Base-by-base conservation (phyloP, 2,113 vertebrate genomes). In the Mandrillus leucophaeus region DNA sequence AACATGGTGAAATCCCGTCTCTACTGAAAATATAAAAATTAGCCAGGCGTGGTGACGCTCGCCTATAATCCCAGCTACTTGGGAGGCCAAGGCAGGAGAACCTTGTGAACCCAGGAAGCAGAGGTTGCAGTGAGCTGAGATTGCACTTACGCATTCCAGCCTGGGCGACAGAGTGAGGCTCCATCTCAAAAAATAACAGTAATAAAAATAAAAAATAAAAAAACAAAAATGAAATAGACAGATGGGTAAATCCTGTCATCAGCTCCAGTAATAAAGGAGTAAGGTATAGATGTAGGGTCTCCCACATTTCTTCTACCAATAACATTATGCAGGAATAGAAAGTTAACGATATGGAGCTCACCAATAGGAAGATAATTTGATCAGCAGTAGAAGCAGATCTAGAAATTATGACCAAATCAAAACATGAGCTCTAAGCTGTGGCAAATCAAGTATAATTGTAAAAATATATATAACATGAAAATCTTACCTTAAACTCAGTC, bases 371-470 rank as follows among this genome's bases (percentile, higher is more conserved):
- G 25, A 89, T 35, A 80, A 81, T 85, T 75, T 80, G 79, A 72
- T 88, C 55, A 88, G 84, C 1, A 32, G 78, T 38, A 92, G 9
- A 81, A 80, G 55, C 27, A 45, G 55, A 78, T 61, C 70, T 45
- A 95, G 57, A 84, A 73, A 92, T 83, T 72, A 88, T 32, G 64
- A 61, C 25, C 83, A 91, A 82, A 96, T 95, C 72, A 76, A 91
- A 92, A 92, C 68, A 86, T 25, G 8, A 83, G 88, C 92, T 61
- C 40, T 32, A 87, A 83, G 50, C 59, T 75, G 61, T 83, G 94
- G 52, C 38, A 90, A 93, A 55, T 80, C 52, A 90, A 66, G 66
- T 48, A 50, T 38, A 92, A 86, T 30, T 57, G 73, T 35, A 55
- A 61, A 61, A 73, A 90, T 85, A 90, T 52, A 23, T 6, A 50